Base-by-base conservation (phyloP, 2,113 vertebrate genomes). In the Heterotis niloticus region DNA sequence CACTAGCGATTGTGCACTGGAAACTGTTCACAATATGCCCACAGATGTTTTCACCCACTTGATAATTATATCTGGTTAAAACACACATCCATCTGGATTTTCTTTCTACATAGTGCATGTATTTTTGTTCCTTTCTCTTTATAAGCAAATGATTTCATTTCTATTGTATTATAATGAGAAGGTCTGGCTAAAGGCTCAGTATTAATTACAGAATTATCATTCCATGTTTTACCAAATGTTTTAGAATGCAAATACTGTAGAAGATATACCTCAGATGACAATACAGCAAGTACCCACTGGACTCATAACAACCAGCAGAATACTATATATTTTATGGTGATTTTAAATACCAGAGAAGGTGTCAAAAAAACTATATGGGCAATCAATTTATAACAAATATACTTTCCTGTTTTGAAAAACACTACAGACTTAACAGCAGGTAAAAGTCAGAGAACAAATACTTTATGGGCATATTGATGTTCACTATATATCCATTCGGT, bases 381-480 rank as follows among this genome's bases (percentile, higher is more conserved):
- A 68, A 26, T 78, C 29, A 78, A 78, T 67, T n/a, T 68, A 66
- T 54, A 64, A 56, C 17, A 1, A n/a, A 9, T 73, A 56, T 73
- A 56, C 5, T 72, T n/a, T 5, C 23, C 69, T 23, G 5, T 73
- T 73, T 73, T 17, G 29, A 10, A 23, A 12, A 18, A 20, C 17
- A 66, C 64, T 66, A 20, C 23, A 20, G 16, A 62, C 14, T n/a
- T 12, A 64, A 24, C 59, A n/a, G 44, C 44, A 29, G 24, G 23
- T 77, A 28, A 78, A 44, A 69, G n/a, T 69, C 10, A 69, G 64
- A 65, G 20, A 24, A 56, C 4, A 59, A 26, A 13, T 59, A 44
- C 34, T 44, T 44, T 44, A 67, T 57, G 65, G 65, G 18, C 11
- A 67, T 44, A 44, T n/a, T n/a, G 34, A 75, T 34, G 16, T 57